phyloP scores from a whole-genome alignment of 2,888 invertebrate species.

The Eilema griseolum region DNA sequence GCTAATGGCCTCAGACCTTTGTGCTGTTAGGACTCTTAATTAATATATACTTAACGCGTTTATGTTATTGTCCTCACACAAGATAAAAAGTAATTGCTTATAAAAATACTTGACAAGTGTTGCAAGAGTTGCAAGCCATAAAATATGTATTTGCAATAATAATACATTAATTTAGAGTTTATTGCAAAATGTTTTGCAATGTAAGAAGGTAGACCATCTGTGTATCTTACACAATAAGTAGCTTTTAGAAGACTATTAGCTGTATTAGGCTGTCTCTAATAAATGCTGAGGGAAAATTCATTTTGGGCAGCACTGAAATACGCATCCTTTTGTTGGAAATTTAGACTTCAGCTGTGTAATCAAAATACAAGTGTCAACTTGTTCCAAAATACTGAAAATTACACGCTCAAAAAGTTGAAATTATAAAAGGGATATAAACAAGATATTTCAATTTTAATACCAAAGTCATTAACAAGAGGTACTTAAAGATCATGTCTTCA shows the following conservation, averaged over 20 bases:
- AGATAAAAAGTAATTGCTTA: conserved; percentile 23
- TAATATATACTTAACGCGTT: conserved; percentile 60
- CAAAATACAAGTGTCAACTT: neutral
- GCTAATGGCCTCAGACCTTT: conserved; percentile 65
- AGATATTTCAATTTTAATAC: conserved; percentile 33
- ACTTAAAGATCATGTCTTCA: conserved; percentile 44
- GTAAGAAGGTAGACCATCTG: neutral
- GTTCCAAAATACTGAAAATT: neutral
- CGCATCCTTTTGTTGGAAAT: neutral
- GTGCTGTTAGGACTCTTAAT: conserved; percentile 68
- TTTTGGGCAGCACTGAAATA: neutral
- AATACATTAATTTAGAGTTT: neutral
- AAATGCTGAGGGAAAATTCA: neutral
- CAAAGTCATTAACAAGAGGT: conserved; percentile 38
- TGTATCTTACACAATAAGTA: neutral
- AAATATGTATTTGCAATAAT: neutral
- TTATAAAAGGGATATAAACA: conserved; percentile 34
- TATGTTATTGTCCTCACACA: conserved; percentile 27
- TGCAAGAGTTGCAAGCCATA: neutral
- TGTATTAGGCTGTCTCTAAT: neutral
- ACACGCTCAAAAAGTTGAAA: conserved; percentile 24
- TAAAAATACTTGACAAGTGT: conserved; percentile 10
- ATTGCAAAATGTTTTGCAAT: neutral
- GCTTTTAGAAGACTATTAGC: neutral
- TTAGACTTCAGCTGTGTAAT: neutral